Conservation (phyloP, 2,113 vertebrate species). For the Casuarius casuarius region DNA sequence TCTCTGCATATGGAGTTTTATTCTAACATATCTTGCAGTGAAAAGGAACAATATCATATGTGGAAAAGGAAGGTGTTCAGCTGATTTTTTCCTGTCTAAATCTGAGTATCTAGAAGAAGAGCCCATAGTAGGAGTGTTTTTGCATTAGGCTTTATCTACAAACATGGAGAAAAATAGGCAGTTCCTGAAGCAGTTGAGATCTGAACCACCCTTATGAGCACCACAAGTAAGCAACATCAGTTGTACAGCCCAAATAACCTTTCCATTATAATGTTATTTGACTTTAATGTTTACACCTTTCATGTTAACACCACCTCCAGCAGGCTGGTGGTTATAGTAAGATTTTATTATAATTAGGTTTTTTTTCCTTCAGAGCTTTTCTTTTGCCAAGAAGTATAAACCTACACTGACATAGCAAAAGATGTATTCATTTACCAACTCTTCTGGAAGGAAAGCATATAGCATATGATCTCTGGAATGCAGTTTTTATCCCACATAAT, state of each 20-base stretch:
- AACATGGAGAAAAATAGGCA: background rate
- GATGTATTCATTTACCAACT: constrained; percentile 62
- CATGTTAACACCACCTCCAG: constrained; percentile 39
- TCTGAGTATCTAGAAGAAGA: background rate
- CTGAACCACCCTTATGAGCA: background rate
- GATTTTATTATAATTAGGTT: constrained; percentile 14
- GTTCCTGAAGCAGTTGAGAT: background rate
- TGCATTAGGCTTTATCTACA: background rate
- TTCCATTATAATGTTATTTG: background rate
- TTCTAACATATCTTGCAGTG: background rate
- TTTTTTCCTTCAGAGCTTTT: constrained; percentile 46
- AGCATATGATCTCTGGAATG: constrained; percentile 48
- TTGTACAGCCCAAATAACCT: background rate
- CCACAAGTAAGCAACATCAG: background rate
- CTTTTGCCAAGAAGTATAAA: constrained; percentile 62
- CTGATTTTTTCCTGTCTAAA: background rate
- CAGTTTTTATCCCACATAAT: constrained; percentile 1
- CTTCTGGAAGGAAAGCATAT: constrained; percentile 61
- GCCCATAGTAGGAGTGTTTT: background rate
- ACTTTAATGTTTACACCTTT: background rate
- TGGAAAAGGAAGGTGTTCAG: background rate
- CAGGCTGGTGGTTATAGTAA: constrained; percentile 4
- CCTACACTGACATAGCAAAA: constrained; percentile 48
- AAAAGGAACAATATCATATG: background rate
- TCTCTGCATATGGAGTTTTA: background rate